phyloP scores from a whole-genome alignment of 2,888 invertebrate genomes.

The Spilarctia lutea region DNA sequence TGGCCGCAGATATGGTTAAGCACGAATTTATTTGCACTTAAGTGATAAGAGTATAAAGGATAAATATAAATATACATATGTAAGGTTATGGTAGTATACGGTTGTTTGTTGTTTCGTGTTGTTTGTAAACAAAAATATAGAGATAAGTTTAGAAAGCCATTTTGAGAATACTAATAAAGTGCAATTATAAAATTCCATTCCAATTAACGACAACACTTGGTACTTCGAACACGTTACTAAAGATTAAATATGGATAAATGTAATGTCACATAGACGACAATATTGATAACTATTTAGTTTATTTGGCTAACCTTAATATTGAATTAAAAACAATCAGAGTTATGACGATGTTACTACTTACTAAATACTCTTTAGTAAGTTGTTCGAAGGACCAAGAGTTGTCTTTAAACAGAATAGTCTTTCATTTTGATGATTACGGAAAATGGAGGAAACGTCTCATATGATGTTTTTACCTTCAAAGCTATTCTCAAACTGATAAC shows the following conservation, averaged over 20 bases:
- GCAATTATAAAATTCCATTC: background rate
- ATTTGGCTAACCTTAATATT: background rate
- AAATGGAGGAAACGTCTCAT: background rate
- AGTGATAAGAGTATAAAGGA: slow-evolving; percentile 28
- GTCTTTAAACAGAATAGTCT: background rate
- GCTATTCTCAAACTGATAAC: slow-evolving; percentile 13
- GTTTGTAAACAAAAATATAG: slow-evolving; percentile 18
- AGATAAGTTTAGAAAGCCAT: background rate
- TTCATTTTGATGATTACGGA: background rate
- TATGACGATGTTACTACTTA: no score
- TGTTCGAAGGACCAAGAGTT: background rate
- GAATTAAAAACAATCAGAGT: background rate
- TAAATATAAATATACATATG: slow-evolving; percentile 15
- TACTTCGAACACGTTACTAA: no score
- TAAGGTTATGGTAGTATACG: slow-evolving; percentile 13
- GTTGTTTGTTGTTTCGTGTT: slow-evolving; percentile 4
- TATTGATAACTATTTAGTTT: no score
- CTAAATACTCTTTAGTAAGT: no score
- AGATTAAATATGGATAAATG: no score
- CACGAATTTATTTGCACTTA: slow-evolving; percentile 46
- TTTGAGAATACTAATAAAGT: background rate
- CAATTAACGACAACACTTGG: no score
- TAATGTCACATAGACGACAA: no score
- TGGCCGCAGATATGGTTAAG: slow-evolving; percentile 42
- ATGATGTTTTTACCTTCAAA: slow-evolving; percentile 11